Evolutionary conservation across 2,888 invertebrate species (phyloP), one percentile per base, ranked within the genome.

Genomic region (Hypercompe scribonia): DNA sequence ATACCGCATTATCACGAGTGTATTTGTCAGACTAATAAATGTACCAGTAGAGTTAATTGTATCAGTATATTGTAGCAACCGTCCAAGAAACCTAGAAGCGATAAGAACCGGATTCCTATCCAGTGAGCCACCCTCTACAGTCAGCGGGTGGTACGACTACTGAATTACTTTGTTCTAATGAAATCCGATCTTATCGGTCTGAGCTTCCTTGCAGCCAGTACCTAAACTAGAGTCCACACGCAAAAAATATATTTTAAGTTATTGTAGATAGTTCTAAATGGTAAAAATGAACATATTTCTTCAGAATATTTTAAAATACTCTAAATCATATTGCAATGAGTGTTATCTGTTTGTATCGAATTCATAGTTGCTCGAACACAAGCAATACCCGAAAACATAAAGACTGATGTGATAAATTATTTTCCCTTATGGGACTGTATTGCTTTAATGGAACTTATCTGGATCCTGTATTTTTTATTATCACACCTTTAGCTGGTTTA

Each of bases 71-170:
- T 65, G 65, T 36, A 36, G 36, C 65, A 36, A n/a, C 11, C n/a
- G n/a, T 24, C 11, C 36, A n/a, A 36, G n/a, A 65, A 36, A 65
- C 65, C 65, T 36, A n/a, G 36, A 13, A 65, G n/a, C 34, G 65
- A 65, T 65, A 65, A 65, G 7, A 36, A 65, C 36, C 36, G 65
- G 65, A 65, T 65, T 65, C 46, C 68, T 24, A 70, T 74, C n/a
- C 36, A 36, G 65, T 65, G 65, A 65, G 13, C 64, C 34, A 64
- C 64, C 65, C 34, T 36, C n/a, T 36, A 65, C 34, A 36, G 36
- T 24, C 64, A 34, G 11, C 34, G 34, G 24, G 64, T 34, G 64
- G 64, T 64, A 65, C 24, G 8, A 54, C 36, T 36, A 36, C n/a
- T 11, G 11, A 34, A 36, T n/a, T 36, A 61, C 65, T 65, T 65